phyloP scores from a whole-genome alignment of 1,140 invertebrate species.

The Coptotermes formosanus region DNA sequence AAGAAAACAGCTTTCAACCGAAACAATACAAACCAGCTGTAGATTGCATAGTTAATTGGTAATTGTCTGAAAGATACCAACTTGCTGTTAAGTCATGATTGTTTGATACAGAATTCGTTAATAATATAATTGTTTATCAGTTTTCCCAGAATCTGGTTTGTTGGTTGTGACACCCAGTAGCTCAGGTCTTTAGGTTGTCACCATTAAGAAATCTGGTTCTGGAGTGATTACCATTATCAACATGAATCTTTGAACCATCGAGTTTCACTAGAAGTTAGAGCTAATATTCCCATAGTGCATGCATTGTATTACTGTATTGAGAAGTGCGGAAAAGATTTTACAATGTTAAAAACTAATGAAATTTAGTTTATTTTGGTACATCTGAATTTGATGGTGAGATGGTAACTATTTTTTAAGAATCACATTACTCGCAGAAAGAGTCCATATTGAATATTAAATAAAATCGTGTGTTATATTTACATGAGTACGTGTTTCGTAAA shows the following conservation, averaged over 20 bases:
- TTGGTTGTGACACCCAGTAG: background rate
- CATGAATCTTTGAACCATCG: background rate
- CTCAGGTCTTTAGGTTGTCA: background rate
- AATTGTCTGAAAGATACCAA: background rate
- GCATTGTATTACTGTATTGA: slow-evolving; percentile 24
- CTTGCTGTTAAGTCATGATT: background rate
- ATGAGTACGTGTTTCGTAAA: background rate
- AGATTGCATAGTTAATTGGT: too few relatives aligned
- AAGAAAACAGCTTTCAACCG: background rate
- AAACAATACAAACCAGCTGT: background rate
- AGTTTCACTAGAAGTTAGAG: slow-evolving; percentile 24
- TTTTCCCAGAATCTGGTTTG: background rate
- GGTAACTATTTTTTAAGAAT: slow-evolving; percentile 33
- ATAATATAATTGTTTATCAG: background rate
- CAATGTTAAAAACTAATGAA: slow-evolving; percentile 27
- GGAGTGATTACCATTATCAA: background rate
- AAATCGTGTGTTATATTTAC: slow-evolving; percentile 11
- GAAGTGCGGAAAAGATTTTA: slow-evolving; percentile 30
- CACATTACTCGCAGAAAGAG: slow-evolving; percentile 29
- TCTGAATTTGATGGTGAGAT: slow-evolving; percentile 32
- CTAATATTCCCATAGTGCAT: slow-evolving; percentile 19
- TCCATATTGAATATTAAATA: slow-evolving; percentile 27
- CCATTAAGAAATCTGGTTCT: background rate
- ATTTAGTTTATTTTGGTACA: slow-evolving; percentile 35
- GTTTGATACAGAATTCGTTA: background rate